Percentiles rank a stretch among this genome's conserved stretches.
Evolutionary conservation across 2,113 vertebrate genomes (phyloP).

Genomic region (Papio anubis): DNA sequence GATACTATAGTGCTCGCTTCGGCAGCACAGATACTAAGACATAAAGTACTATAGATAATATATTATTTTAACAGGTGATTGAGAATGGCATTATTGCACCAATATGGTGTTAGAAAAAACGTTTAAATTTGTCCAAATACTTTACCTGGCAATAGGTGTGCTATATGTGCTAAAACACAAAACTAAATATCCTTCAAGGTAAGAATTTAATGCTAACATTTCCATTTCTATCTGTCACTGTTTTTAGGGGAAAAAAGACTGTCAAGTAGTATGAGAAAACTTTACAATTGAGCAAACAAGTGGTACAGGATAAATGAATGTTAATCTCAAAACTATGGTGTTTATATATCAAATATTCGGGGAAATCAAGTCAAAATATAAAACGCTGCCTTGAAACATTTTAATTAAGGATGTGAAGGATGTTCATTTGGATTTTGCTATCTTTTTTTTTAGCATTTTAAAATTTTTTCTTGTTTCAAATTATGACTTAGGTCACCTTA

Average conservation of each 20-base stretch:
- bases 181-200: background rate
- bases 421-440: background rate
- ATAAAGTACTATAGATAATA: background rate
- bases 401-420: background rate
- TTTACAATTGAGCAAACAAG: background rate
- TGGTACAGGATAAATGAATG: background rate
- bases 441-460: background rate
- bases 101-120: background rate
- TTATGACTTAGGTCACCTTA: background rate
- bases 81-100: background rate
- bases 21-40: background rate
- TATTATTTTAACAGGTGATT: background rate
- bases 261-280: background rate
- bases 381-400: background rate
- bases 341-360: background rate
- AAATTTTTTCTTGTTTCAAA: background rate
- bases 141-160: background rate
- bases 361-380: background rate
- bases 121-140: background rate
- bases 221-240: background rate
- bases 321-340: background rate
- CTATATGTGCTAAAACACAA: background rate
- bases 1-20: too few species aligned
- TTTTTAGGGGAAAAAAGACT: background rate
- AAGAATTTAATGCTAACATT: background rate